Evolutionary conservation across 2,888 invertebrate species (phyloP).

Genomic region (Limenitis arthemis): DNA sequence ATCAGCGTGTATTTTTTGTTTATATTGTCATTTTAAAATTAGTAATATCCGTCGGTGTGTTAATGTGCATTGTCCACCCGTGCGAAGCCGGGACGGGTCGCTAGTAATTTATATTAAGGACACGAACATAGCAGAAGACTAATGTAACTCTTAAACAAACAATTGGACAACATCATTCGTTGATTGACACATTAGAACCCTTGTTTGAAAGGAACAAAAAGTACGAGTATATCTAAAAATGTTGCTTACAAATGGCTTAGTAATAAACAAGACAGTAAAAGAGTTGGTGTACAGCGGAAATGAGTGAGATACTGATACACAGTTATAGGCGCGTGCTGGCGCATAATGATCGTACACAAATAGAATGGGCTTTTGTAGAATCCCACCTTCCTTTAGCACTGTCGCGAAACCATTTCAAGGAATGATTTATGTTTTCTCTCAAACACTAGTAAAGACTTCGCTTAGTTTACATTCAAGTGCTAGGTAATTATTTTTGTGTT

Average conservation of each 20-base stretch:
- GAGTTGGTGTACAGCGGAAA: slow-evolving; percentile 57
- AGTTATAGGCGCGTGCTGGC: slow-evolving; percentile 60
- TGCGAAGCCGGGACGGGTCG: too few species aligned
- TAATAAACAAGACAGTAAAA: slow-evolving; percentile 35
- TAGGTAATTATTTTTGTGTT: slow-evolving; percentile 9
- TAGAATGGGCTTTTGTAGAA: slow-evolving; percentile 52
- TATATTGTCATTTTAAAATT: too few species aligned
- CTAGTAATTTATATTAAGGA: too few species aligned
- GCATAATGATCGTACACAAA: slow-evolving; percentile 66
- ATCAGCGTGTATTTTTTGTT: too few species aligned
- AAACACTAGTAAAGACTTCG: slow-evolving; percentile 9
- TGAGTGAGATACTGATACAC: slow-evolving; percentile 61
- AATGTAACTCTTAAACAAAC: not conserved
- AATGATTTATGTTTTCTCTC: slow-evolving; percentile 5
- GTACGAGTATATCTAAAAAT: slow-evolving; percentile 38
- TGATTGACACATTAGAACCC: slow-evolving; percentile 29
- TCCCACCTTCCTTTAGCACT: slow-evolving; percentile 43
- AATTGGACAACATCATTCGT: not conserved
- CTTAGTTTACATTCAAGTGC: not conserved
- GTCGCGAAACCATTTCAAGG: slow-evolving; percentile 46
- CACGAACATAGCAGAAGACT: slow-evolving; percentile 1
- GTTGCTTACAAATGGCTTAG: slow-evolving; percentile 45
- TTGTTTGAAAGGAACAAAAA: slow-evolving; percentile 24
- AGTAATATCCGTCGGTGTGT: too few species aligned
- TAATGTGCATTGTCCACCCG: too few species aligned